Base-by-base conservation (phyloP, 2,113 vertebrate genomes). In the Lasiurus borealis region DNA sequence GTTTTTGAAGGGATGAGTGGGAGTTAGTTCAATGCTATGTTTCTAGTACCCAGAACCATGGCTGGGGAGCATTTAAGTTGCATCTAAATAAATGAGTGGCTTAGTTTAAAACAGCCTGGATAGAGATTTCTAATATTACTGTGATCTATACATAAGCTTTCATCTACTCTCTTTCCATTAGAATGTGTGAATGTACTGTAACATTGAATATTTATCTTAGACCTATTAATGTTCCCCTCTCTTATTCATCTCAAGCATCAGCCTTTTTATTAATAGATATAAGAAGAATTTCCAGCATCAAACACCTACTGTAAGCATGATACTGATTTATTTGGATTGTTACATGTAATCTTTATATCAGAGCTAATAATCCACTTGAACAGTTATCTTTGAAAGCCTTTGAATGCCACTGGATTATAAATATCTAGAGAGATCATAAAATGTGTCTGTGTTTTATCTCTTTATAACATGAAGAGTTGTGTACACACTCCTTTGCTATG, bases 281-380 rank as follows among this genome's bases (percentile, higher is more conserved):
- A 64, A 44, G 73, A 73, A 75, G 50, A 82, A 93, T 54, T 92
- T 88, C 29, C 88, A 83, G 21, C 6, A 91, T 87, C 69, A 46
- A 54, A 31, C 2, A 50, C 66, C 34, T 69, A 29, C 46, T 64
- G 25, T 62, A 52, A 50, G 2, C 23, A 48, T 62, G 27, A 72
- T 21, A 59, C 44, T n/a, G 15, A 4, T 36, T 68, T 80, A 57
- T 85, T 71, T 73, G 34, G 8, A 59, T 84, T 44, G 36, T 44
- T 62, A 82, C 25, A 64, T 64, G n/a, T 92, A 84, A 88, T 84
- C 40, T 84, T 85, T 16, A 23, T 62, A 66, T 80, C n/a, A 77
- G 27, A 68, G 14, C 59, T 88, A 29, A 13, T 52, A 6, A 46
- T 59, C 78, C 34, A 29, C 44, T 64, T 64, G 80, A 54, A 14